These are phyloP conservation scores for Rhyacichthys aspro DNA, from an alignment of 2,797 vertebrate species.

Conservation along the genomic window DNA sequence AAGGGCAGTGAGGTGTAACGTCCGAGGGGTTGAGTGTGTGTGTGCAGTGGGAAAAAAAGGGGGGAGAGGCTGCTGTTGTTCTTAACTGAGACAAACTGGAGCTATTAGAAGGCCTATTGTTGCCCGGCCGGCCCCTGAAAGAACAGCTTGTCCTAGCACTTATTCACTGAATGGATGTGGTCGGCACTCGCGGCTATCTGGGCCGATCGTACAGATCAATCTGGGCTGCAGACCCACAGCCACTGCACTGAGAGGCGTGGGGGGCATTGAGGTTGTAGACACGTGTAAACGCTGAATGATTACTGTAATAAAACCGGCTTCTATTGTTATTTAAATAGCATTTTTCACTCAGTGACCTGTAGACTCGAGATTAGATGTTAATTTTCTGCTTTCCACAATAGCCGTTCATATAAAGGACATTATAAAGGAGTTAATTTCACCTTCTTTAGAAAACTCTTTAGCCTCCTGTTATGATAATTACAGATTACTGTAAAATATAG, in stretches of 20 bases:
- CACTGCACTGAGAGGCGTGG: slow-evolving; percentile 16
- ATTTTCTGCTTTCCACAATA: slow-evolving; percentile 7
- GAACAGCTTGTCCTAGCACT: slow-evolving; percentile 77
- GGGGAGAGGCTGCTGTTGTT: slow-evolving; percentile 45
- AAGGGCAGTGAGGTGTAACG: slow-evolving; percentile 22
- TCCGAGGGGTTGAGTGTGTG: slow-evolving; percentile 13
- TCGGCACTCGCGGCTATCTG: slow-evolving; percentile 60
- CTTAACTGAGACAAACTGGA: slow-evolving; percentile 80
- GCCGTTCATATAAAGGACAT: no score
- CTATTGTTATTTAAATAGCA: background rate
- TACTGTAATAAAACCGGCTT: slow-evolving; percentile 10
- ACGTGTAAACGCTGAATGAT: background rate
- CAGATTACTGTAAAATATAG: no score
- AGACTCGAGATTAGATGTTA: slow-evolving; percentile 16
- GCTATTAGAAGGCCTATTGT: slow-evolving; percentile 77
- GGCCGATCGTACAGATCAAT: slow-evolving; percentile 72
- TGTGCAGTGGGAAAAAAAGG: slow-evolving; percentile 14
- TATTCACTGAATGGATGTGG: slow-evolving; percentile 73
- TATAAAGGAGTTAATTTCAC: no score
- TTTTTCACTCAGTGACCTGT: slow-evolving; percentile 10
- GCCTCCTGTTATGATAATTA: no score
- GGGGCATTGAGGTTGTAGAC: slow-evolving; percentile 3
- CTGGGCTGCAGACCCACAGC: slow-evolving; percentile 41
- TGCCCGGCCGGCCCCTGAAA: slow-evolving; percentile 66
- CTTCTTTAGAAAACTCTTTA: no score